Conservation (phyloP, 2,797 vertebrate species). For the Anguilla anguilla region DNA sequence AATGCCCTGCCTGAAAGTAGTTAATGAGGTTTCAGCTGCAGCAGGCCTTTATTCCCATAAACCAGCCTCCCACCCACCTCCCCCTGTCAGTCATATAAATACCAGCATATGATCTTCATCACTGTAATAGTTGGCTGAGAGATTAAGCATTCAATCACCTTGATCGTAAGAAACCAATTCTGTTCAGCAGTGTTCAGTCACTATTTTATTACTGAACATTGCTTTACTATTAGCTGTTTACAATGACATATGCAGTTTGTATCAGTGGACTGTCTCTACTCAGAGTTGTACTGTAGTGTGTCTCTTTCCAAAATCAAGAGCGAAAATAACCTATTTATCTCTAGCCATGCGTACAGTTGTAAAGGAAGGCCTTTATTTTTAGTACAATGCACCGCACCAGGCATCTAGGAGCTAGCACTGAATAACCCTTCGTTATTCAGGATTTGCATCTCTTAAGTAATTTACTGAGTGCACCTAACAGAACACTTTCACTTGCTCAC, state of each 20-base stretch:
- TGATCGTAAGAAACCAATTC: neutral
- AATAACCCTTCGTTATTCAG: neutral
- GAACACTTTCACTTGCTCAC: neutral
- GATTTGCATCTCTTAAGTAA: slow-evolving; percentile 26
- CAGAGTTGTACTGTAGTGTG: neutral
- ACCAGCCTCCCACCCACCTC: neutral
- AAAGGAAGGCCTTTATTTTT: neutral
- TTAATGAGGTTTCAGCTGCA: neutral
- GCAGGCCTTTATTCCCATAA: neutral
- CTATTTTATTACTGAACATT: neutral
- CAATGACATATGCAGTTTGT: neutral
- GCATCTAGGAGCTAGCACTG: neutral
- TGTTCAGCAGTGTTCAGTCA: neutral
- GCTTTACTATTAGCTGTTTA: neutral
- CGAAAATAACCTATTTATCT: neutral
- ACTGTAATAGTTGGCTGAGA: neutral
- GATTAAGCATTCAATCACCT: neutral
- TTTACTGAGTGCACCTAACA: neutral
- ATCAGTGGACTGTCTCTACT: neutral
- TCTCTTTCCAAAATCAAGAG: neutral
- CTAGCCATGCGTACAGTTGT: neutral
- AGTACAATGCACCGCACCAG: neutral
- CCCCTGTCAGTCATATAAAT: neutral
- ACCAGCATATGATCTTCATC: neutral
- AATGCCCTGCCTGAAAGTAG: neutral